A percentile compares a stretch with the other conserved stretches of the same genome.
Conservation (phyloP, 1,140 invertebrate genomes). For the Listronotus bonariensis region DNA sequence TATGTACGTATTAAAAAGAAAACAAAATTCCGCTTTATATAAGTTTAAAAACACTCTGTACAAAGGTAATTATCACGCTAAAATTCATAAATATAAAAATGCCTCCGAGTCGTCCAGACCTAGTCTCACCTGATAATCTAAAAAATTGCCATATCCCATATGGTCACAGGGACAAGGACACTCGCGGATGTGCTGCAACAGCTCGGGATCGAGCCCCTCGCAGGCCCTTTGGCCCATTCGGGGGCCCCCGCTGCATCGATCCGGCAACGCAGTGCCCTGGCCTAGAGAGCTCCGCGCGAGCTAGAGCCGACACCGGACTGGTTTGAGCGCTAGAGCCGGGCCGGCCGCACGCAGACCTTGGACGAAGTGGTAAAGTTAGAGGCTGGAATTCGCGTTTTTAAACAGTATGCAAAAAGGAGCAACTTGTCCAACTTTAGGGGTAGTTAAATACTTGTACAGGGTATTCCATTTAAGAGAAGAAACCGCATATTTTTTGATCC, state of each 20-base stretch:
- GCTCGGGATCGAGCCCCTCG: conserved; percentile 65
- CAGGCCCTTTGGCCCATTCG: conserved; percentile 48
- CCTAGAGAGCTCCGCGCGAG: conserved; percentile 3
- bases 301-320: conserved; percentile 18
- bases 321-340: not conserved
- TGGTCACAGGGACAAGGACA: conserved; percentile 88
- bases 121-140: conserved; percentile 80
- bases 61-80: not conserved
- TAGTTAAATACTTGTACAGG: no score
- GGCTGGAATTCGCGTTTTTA: no score
- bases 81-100: not conserved
- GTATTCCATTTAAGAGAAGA: no score
- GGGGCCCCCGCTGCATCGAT: conserved; percentile 42
- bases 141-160: conserved; percentile 88
- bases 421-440: no score
- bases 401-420: no score
- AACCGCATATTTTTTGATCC: no score
- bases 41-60: conserved; percentile 8
- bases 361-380: no score
- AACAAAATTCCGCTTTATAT: not conserved
- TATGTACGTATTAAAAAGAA: no score
- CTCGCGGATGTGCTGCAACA: conserved; percentile 82
- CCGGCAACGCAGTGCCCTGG: conserved; percentile 22
- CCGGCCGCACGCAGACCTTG: no score
- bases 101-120: no score